Evolutionary conservation across 2,113 vertebrate genomes (phyloP), one percentile per base, ranked within the genome.

Genomic region (Globicephala melas): DNA sequence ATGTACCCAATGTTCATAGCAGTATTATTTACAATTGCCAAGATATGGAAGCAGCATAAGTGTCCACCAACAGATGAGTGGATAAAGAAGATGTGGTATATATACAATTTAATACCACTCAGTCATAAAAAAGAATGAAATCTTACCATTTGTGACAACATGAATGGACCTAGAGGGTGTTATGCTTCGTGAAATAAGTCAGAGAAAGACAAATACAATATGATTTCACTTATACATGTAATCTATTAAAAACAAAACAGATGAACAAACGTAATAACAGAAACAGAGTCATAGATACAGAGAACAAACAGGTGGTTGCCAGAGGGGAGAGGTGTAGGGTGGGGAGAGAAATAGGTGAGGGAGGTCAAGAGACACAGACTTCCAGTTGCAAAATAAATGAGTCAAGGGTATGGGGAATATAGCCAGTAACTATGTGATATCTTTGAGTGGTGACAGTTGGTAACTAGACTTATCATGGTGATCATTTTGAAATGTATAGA

Each of bases 1-100:
- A 21, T 8, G 18, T 3, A 1, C 6, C 1, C 76, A 55, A 0
- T 55, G 6, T 23, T n/a, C 47, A 23, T 1, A 33, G 76, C 76
- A 55, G 76, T 13, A 8, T n/a, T 23, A 8, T 14, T 79, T 23
- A n/a, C 76, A n/a, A 4, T 33, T 53, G 18, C 76, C 50, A 33
- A 55, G 47, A 55, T 4, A 79, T 3, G 50, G 31, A n/a, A 14
- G 18, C 76, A 79, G 1, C 76, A 4, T n/a, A 33, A 8, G 31
- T 4, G 26, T 65, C 76, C 31, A 79, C 20, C 76, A 55, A 11
- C 31, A 13, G 47, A n/a, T 23, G 20, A 79, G 8, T 7, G 18
- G 47, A 8, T 44, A 55, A 79, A 21, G 28, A 21, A 79, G 47
- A 23, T n/a, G 76, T n/a, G 47, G 47, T 13, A 17, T 33, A 4